phyloP scores from a whole-genome alignment of 2,797 vertebrate species.

The Brotula barbata region DNA sequence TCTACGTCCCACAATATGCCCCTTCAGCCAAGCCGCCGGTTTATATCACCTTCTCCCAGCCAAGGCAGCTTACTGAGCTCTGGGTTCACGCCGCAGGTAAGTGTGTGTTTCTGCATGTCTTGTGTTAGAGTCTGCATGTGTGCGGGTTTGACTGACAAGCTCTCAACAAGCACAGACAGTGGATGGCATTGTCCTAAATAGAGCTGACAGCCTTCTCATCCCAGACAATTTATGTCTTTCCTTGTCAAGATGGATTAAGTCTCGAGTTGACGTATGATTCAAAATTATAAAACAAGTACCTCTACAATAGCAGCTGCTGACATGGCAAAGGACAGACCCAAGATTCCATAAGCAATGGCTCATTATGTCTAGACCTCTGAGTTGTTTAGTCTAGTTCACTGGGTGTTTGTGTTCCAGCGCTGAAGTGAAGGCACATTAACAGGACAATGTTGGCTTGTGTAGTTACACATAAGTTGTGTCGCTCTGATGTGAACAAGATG shows the following conservation, averaged over 20 bases:
- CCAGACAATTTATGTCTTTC: slow-evolving; percentile 55
- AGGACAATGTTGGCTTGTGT: slow-evolving; percentile 46
- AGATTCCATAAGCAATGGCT: slow-evolving; percentile 31
- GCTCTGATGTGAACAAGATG: slow-evolving; percentile 69
- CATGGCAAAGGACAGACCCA: slow-evolving; percentile 31
- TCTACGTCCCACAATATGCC: slow-evolving; percentile 45
- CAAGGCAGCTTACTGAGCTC: slow-evolving; percentile 51
- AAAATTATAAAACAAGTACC: slow-evolving; percentile 45
- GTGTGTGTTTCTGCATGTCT: slow-evolving; percentile 8
- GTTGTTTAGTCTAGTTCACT: slow-evolving; percentile 77
- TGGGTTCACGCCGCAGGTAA: slow-evolving; percentile 66
- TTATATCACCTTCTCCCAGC: slow-evolving; percentile 52
- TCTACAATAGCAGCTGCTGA: slow-evolving; percentile 44
- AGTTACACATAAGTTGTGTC: slow-evolving; percentile 40
- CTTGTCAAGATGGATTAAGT: slow-evolving; percentile 60
- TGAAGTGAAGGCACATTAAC: slow-evolving; percentile 26
- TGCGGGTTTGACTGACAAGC: slow-evolving; percentile 52
- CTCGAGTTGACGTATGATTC: slow-evolving; percentile 33
- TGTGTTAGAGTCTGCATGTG: slow-evolving; percentile 1
- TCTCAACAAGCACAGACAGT: slow-evolving; percentile 61
- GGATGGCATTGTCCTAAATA: slow-evolving; percentile 68
- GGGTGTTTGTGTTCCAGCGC: slow-evolving; percentile 60
- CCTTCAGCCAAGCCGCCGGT: slow-evolving; percentile 53
- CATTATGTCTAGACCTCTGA: slow-evolving; percentile 58
- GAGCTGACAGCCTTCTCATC: slow-evolving; percentile 69